Evolutionary conservation across 2,888 invertebrate species (phyloP), one percentile per base, ranked within the genome.

Genomic region (Eustalomyia histrio): DNA sequence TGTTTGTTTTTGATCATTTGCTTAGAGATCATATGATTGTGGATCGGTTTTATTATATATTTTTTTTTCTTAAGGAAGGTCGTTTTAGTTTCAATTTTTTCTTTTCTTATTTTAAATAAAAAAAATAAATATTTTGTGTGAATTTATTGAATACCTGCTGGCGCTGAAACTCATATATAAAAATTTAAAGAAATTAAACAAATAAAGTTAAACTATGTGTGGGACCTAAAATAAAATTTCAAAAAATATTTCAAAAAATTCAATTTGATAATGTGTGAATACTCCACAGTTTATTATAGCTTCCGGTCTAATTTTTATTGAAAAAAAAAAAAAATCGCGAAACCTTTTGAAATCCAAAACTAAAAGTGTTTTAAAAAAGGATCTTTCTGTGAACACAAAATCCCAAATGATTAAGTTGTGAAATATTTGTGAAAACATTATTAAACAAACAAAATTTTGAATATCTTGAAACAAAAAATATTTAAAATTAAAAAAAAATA

Each of bases 71-170:
- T 69, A 53, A 6, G 64, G 79, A 75, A 75, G 74, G 75, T 75
- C 75, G 75, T 74, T 79, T 57, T 75, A 33, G 35, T 50, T 29
- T 71, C 17, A 72, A 29, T 39, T 68, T 55, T 39, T 43, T 29
- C 33, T 29, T 21, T 21, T 21, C 4, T 53, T 55, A 33, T 52
- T n/a, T n/a, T n/a, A 39, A 21, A 5, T 3, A 24, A 24, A 24
- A 29, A 29, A 29, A 29, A 29, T 7, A 29, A 68, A 79, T 63
- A 58, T 55, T 69, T 74, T 75, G 39, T 69, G 64, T 55, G 73
- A 76, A 76, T 73, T 76, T 72, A 81, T 78, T 61, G 63, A 74
- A 71, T 75, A 81, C 50, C 72, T 73, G 76, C 61, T 75, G 67
- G 82, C 75, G 79, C 72, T 75, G 61, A 61, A 61, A 35, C 17